Conservation (phyloP, 2,113 vertebrate genomes). For the Spermophilus dauricus region DNA sequence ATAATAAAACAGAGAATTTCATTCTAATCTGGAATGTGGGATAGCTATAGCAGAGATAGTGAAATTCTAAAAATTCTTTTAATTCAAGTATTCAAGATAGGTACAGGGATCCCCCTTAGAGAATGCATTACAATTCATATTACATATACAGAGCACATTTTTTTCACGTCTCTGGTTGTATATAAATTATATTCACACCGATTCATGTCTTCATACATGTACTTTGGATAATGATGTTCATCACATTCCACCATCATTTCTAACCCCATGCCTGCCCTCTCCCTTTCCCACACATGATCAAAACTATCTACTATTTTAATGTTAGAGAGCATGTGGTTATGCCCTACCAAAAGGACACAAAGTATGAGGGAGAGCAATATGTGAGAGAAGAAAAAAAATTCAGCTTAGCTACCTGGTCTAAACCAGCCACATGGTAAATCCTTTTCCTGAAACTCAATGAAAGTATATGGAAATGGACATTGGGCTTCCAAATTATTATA, state of each 20-base stretch:
- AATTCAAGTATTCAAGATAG: background rate
- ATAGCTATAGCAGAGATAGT: background rate
- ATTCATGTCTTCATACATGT: no score
- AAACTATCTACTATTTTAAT: background rate
- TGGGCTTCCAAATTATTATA: background rate
- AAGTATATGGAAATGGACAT: background rate
- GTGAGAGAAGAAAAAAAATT: background rate
- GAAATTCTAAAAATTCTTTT: background rate
- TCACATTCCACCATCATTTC: no score
- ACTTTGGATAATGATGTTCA: no score
- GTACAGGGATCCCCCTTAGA: background rate
- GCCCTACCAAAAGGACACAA: background rate
- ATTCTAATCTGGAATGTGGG: conserved; percentile 5
- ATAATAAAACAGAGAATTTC: conserved; percentile 45
- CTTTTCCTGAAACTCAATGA: background rate
- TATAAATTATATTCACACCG: no score
- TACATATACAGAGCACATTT: no score
- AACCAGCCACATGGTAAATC: background rate
- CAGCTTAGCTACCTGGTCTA: background rate
- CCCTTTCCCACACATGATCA: background rate
- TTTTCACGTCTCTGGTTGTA: no score
- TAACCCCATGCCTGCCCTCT: no score
- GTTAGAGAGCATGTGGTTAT: background rate
- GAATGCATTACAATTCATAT: no score
- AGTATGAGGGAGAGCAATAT: background rate